A percentile compares a stretch with the other conserved stretches of the same genome.
Conservation (phyloP, 2,888 invertebrate genomes). For the Nephrotoma appendiculata region DNA sequence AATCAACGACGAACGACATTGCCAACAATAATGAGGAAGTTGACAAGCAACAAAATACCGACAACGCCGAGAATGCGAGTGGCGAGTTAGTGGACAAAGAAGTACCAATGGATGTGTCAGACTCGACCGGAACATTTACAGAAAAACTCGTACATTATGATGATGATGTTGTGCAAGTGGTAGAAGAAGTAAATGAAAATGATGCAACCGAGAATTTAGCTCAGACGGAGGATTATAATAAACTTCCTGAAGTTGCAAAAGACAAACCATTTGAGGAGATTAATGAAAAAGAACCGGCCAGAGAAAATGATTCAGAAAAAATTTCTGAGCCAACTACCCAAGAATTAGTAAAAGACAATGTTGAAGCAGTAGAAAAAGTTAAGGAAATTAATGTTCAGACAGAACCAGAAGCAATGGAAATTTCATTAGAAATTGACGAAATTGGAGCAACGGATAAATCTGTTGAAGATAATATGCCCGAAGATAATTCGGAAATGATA, state of each 20-base stretch:
- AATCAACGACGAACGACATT: not conserved
- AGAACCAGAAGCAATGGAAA: not conserved
- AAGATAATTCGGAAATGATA: not conserved
- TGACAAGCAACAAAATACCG: not conserved
- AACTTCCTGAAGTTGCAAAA: not conserved
- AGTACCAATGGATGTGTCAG: not conserved
- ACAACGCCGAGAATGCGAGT: not conserved
- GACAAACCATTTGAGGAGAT: not conserved
- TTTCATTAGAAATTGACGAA: not conserved
- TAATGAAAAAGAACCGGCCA: not conserved
- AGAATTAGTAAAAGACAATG: not conserved
- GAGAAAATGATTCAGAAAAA: not conserved
- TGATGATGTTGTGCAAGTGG: constrained; percentile 4
- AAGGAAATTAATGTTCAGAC: not conserved
- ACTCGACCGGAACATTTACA: not conserved
- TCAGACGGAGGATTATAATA: not conserved
- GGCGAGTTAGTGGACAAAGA: not conserved
- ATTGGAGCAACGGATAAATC: not conserved
- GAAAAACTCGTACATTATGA: constrained; percentile 6
- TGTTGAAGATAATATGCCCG: not conserved
- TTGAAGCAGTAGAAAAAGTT: not conserved
- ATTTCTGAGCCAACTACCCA: constrained; percentile 4
- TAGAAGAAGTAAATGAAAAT: not conserved
- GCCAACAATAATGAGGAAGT: not conserved
- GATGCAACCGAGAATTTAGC: not conserved